Evolutionary conservation across 2,888 invertebrate genomes (phyloP).

Genomic region (Prosopocoilus inquinatus): DNA sequence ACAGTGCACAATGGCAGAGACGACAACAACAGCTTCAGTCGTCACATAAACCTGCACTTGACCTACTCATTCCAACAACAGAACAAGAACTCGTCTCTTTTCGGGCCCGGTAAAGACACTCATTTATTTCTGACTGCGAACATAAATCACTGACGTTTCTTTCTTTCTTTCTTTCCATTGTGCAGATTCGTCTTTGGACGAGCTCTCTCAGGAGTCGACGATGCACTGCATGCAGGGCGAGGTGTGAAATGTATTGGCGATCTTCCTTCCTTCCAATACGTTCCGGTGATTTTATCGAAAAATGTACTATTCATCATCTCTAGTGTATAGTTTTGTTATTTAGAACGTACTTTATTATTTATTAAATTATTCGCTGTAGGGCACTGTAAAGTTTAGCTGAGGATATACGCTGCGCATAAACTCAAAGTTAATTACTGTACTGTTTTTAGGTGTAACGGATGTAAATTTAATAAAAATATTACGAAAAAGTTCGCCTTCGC

Average conservation of each 20-base stretch:
- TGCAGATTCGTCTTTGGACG: constrained; percentile 80
- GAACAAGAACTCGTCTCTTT: constrained; percentile 40
- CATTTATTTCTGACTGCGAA: constrained; percentile 2
- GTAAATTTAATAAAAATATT: constrained; percentile 25
- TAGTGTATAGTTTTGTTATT: constrained; percentile 38
- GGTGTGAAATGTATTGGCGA: constrained; percentile 54
- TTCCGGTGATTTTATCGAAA: constrained; percentile 42
- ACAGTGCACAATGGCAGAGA: constrained; percentile 67
- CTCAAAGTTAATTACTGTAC: constrained; percentile 43
- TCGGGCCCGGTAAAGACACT: constrained; percentile 35
- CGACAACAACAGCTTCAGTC: constrained; percentile 72
- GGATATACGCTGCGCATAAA: constrained; percentile 25
- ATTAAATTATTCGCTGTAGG: constrained; percentile 28
- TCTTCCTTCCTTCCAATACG: constrained; percentile 34
- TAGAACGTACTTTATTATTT: constrained; percentile 41
- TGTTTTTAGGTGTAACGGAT: constrained; percentile 41
- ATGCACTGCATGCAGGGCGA: constrained; percentile 83
- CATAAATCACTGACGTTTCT: constrained; percentile 13
- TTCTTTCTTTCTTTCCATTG: constrained; percentile 39
- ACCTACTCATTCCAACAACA: constrained; percentile 88
- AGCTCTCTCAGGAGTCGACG: constrained; percentile 83
- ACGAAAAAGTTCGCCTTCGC: constrained; percentile 6
- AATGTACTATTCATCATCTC: constrained; percentile 40
- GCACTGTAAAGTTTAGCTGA: constrained; percentile 15
- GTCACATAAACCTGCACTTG: constrained; percentile 84